These are phyloP conservation scores for Bursaphelenchus okinawaensis DNA, from an alignment of 2,888 invertebrate genomes.

Conservation along the genomic window DNA sequence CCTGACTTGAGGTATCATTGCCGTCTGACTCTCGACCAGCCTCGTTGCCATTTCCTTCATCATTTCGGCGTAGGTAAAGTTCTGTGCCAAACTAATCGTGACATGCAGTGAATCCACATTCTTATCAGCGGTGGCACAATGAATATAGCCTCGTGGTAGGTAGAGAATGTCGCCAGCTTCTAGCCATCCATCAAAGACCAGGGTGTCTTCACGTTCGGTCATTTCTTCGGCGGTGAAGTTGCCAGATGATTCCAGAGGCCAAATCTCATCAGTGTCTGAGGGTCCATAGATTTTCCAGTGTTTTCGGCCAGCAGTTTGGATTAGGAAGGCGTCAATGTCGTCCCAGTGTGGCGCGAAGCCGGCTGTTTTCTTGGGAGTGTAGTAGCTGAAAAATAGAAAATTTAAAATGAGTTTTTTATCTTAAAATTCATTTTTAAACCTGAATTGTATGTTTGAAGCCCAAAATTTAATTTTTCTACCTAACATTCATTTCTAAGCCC, in stretches of 20 bases:
- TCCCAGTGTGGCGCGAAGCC: conserved; percentile 98
- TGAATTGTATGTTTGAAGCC: background rate
- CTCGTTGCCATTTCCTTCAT: background rate
- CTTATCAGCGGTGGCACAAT: conserved; percentile 48
- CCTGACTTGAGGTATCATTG: background rate
- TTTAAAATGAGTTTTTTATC: background rate
- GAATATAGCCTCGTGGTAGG: conserved; percentile 71
- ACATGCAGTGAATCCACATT: conserved; percentile 83
- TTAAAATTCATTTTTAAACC: too few species aligned
- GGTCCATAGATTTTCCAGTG: conserved; percentile 86
- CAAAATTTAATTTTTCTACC: too few species aligned
- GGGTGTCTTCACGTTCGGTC: conserved; percentile 60
- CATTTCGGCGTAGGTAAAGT: background rate
- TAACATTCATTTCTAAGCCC: too few species aligned
- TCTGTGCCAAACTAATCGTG: conserved; percentile 67
- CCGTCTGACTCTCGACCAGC: background rate
- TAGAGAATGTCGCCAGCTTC: conserved; percentile 73
- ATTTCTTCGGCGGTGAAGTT: conserved; percentile 66
- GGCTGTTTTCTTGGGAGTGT: conserved; percentile 89
- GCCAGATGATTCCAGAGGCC: conserved; percentile 76
- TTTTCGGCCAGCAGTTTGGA: conserved; percentile 92
- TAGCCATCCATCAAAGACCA: conserved; percentile 49
- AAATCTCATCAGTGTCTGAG: conserved; percentile 63
- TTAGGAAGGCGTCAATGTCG: conserved; percentile 94
- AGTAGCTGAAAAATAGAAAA: conserved; percentile 63